phyloP scores from a whole-genome alignment of 2,113 vertebrate genomes.

The Notothenia rossii region DNA sequence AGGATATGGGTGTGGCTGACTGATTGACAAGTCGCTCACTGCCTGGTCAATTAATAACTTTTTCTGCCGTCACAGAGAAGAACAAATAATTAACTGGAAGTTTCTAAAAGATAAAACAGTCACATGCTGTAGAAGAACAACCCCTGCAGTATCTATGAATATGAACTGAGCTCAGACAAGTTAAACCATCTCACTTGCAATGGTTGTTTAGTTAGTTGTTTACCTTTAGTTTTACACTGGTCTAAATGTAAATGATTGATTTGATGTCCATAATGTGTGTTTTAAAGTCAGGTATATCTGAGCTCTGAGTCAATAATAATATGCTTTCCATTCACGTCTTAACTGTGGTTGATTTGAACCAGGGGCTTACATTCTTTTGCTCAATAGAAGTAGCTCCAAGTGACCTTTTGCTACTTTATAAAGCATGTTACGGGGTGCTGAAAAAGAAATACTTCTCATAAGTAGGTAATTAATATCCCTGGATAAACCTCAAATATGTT shows the following conservation, averaged over 20 bases:
- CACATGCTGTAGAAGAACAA: constrained; percentile 14
- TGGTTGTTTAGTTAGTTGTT: background rate
- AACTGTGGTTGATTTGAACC: background rate
- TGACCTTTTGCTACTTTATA: background rate
- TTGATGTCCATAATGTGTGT: background rate
- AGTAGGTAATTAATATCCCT: background rate
- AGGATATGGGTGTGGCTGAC: constrained; percentile 48
- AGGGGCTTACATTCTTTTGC: background rate
- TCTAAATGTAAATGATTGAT: background rate
- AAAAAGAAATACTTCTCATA: background rate
- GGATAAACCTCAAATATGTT: background rate
- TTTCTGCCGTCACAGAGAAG: constrained; percentile 2
- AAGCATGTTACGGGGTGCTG: background rate
- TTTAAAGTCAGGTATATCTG: background rate
- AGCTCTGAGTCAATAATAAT: background rate
- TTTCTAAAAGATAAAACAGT: constrained; percentile 38
- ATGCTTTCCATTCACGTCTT: background rate
- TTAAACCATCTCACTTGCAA: background rate
- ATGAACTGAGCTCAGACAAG: background rate
- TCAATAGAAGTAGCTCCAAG: constrained; percentile 1
- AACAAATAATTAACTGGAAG: constrained; percentile 25
- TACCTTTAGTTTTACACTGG: background rate
- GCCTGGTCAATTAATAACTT: constrained; percentile 71
- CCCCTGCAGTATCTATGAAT: background rate
- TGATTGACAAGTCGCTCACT: constrained; percentile 42